Percentiles rank a stretch among this genome's conserved stretches.
Evolutionary conservation across 1,140 invertebrate species (phyloP).

Genomic region (Notospermus geniculatus): DNA sequence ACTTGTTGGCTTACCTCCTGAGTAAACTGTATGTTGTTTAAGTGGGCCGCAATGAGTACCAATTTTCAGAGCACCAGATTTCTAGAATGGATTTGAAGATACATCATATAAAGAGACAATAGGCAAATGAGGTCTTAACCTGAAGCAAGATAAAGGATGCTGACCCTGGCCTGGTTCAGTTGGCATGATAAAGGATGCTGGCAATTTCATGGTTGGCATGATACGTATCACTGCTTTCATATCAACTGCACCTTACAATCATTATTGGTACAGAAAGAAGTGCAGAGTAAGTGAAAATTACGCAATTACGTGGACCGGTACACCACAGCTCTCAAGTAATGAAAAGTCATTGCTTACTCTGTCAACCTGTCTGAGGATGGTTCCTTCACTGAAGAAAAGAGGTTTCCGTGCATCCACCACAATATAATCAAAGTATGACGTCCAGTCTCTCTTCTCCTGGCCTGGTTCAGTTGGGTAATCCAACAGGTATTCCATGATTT

Average conservation of each 20-base stretch:
- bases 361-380: conserved; percentile 91
- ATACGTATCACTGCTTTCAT: too few species aligned
- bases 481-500: conserved; percentile 94
- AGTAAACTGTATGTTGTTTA: conserved; percentile 68
- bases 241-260: too few species aligned
- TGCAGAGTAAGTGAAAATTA: too few species aligned
- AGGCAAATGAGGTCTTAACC: too few species aligned
- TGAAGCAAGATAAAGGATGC: too few species aligned
- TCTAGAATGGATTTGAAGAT: conserved; percentile 55
- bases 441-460: conserved; percentile 70
- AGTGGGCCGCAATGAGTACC: conserved; percentile 84
- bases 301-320: too few species aligned
- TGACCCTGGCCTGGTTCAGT: too few species aligned
- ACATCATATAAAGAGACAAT: too few species aligned
- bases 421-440: conserved; percentile 94
- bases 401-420: conserved; percentile 97
- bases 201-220: too few species aligned
- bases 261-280: too few species aligned
- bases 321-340: too few species aligned
- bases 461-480: conserved; percentile 81
- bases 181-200: too few species aligned
- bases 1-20: conserved; percentile 61
- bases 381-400: conserved; percentile 94
- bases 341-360: conserved; percentile 58
- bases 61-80: conserved; percentile 82